These are phyloP conservation scores for Eilema griseolum DNA, from an alignment of 2,888 invertebrate genomes.

Conservation along the genomic window DNA sequence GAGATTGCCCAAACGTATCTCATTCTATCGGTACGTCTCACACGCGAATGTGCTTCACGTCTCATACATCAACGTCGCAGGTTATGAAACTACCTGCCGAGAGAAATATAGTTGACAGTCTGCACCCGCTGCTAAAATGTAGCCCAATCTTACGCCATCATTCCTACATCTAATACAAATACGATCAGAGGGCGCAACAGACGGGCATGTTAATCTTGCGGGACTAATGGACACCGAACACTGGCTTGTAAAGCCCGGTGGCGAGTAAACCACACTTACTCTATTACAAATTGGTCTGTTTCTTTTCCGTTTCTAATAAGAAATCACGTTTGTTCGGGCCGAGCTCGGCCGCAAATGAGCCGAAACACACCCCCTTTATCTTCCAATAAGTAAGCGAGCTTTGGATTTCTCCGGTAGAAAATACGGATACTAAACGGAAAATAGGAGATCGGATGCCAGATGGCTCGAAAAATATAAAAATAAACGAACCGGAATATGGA, in stretches of 20 bases:
- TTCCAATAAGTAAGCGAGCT: slow-evolving; percentile 80
- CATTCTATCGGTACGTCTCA: slow-evolving; percentile 58
- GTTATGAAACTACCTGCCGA: slow-evolving; percentile 76
- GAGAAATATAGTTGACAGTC: slow-evolving; percentile 74
- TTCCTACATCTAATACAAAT: slow-evolving; percentile 43
- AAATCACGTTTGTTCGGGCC: slow-evolving; percentile 80
- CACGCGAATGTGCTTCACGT: slow-evolving; percentile 54
- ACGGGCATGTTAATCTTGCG: slow-evolving; percentile 63
- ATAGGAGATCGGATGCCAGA: slow-evolving; percentile 72
- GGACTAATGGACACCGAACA: slow-evolving; percentile 63
- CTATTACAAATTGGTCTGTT: slow-evolving; percentile 70
- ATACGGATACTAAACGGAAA: slow-evolving; percentile 68
- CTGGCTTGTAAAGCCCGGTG: slow-evolving; percentile 47
- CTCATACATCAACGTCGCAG: slow-evolving; percentile 78
- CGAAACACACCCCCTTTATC: slow-evolving; percentile 84
- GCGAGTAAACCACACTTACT: slow-evolving; percentile 66
- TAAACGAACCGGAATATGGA: slow-evolving; percentile 77
- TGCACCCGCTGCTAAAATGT: slow-evolving; percentile 54
- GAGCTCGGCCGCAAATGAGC: slow-evolving; percentile 80
- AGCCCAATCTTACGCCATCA: slow-evolving; percentile 40
- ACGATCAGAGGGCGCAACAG: slow-evolving; percentile 37
- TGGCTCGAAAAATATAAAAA: slow-evolving; percentile 82
- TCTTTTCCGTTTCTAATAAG: slow-evolving; percentile 74
- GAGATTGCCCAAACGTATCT: slow-evolving; percentile 75
- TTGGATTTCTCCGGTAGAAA: slow-evolving; percentile 69